Evolutionary conservation across 2,888 invertebrate genomes (phyloP), one percentile per base, ranked within the genome.

Genomic region (Schrankia costaestrigalis): DNA sequence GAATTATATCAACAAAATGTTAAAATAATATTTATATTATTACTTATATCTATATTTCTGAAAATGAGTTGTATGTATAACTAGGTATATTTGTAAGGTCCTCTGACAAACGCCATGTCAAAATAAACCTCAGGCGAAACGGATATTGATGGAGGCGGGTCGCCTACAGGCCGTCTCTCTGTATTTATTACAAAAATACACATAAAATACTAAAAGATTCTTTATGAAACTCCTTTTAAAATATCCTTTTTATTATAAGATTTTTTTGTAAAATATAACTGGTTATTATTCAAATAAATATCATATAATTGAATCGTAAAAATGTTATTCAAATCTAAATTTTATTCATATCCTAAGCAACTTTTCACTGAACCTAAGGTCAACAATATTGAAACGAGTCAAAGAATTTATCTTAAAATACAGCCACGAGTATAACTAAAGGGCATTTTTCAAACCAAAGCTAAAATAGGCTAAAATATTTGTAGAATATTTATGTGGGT

Each of bases 131-230:
- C 36, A 28, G 47, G 44, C 33, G 28, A 35, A 48, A 44, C 45
- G 63, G 59, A 55, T 54, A 49, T 60, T 52, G 59, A 53, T 43
- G 41, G 15, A 27, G 19, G 28, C 19, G 18, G 26, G 30, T 33
- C 31, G 15, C 31, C 35, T 33, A 13, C 42, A 19, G 25, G 11
- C 19, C 26, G 13, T 12, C 14, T n/a, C 10, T 10, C 12, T 22
- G 12, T 15, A 35, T 14, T 21, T 33, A 18, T 21, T 15, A 34
- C 27, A 34, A 23, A 34, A 3, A 15, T 13, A 18, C 11, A 23
- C 23, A 24, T 18, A 18, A 28, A 24, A 9, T 24, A 17, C 25
- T 26, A 17, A 28, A 23, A 12, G 13, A 11, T 11, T 14, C 6
- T 11, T 10, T 17, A 9, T 17, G 17, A 24, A 23, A 13, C 5